Evolutionary conservation across 2,113 vertebrate species (phyloP), one percentile per base, ranked within the genome.

Genomic region (Cepphus grylle): DNA sequence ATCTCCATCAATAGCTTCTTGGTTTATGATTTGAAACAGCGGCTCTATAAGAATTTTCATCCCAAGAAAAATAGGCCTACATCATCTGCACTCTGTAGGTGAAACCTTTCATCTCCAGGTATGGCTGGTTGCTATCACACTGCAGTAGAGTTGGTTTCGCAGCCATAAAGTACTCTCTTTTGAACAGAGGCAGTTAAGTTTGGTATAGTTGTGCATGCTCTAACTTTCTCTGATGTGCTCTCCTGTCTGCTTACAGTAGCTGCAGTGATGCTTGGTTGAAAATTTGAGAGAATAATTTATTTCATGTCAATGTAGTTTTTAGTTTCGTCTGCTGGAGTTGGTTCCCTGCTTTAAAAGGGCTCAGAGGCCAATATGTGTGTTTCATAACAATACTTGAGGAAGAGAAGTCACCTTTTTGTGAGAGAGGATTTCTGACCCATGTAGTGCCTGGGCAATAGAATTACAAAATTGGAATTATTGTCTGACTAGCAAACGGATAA

Each of bases 401-500:
- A 78, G 15, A 86, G 27, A 89, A 79, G 81, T 89, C 22, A 74
- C 20, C 70, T 78, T 61, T 58, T 56, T 69, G 25, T 34, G 49
- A 76, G 71, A 52, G 42, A 49, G 62, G 88, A 84, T 94, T 96
- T 95, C 52, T 23, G 58, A 26, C 40, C 69, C 47, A 5, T 2
- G 7, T 58, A 52, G 61, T 58, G 36, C 52, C 38, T 53, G 45
- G 77, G 65, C 77, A 93, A 23, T 58, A 66, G 83, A 91, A 91
- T 85, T 87, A 62, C 40, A 72, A 81, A 93, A 95, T 32, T 79
- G 81, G 88, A 91, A 62, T 91, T 76, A 78, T 40, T 85, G 47
- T 86, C 81, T 94, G 86, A 58, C 69, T 69, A 76, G 82, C 8
- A 63, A 92, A 91, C 66, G 38, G 89, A 80, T 94, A 94, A 97